Base-by-base conservation (phyloP, 2,888 invertebrate species). In the Chymomyza caudatula region DNA sequence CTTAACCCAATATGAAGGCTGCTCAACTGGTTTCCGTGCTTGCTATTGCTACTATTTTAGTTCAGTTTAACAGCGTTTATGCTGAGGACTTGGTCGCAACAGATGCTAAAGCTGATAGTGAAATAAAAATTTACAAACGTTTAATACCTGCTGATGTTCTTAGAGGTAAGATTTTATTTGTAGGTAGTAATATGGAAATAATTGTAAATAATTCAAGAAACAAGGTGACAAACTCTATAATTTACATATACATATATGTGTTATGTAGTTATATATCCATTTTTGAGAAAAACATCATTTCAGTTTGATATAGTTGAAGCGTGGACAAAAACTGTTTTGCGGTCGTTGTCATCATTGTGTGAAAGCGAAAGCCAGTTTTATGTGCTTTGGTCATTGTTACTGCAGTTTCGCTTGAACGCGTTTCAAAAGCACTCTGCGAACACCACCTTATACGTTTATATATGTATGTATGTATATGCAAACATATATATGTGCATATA, bases 61-160 rank as follows among this genome's bases (percentile, higher is more conserved):
- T 43, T 5, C 63, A 71, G 13, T 56, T 57, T 4, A 42, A 17
- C 22, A 25, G 19, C 11, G 47, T 29, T 37, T 57, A 61, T 17
- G 64, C 69, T 29, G 57, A 73, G 37, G 73, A 67, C 19, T 2
- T 22, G 2, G 52, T 8, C 4, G 1, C 42, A 25, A 61, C 56
- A 15, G 59, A 74, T 19, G 3, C 44, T 20, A 52, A 58, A 5
- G 63, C 77, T 51, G 89, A 78, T 20, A 92, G 91, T 42, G 92
- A 92, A 68, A 92, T 94, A 57, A 95, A 94, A 90, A 94, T 95
- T 54, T 96, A 93, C 92, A 94, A 94, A 87, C 92, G 97, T 76
- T 92, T 96, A 77, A 96, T 97, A 83, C 96, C 96, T 49, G 97
- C 97, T 83, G 97, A 97, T 91, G 96, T 96, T 44, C 92, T 97